Evolutionary conservation across 2,797 vertebrate species (phyloP).

Genomic region (Forpus xanthops): DNA sequence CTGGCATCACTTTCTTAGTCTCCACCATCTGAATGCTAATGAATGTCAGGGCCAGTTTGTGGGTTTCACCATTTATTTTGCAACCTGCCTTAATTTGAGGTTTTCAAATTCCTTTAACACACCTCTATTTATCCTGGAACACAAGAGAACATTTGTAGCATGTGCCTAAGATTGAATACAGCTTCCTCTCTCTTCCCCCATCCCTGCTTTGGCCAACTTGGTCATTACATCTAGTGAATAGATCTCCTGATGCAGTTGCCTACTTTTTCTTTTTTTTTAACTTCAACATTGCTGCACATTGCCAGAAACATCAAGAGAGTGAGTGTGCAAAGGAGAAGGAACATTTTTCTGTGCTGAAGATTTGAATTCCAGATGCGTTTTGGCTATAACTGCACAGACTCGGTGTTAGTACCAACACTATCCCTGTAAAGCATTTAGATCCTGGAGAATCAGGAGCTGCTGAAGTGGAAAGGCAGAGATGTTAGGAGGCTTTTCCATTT

Average conservation of each 20-base stretch:
- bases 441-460: neutral
- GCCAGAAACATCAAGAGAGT: constrained; percentile 39
- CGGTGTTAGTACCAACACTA: neutral
- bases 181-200: constrained; percentile 48
- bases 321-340: constrained; percentile 34
- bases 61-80: constrained; percentile 68
- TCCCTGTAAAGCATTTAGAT: neutral
- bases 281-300: neutral
- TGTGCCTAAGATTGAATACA: constrained; percentile 25
- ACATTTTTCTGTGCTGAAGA: constrained; percentile 26
- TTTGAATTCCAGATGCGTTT: constrained; percentile 65
- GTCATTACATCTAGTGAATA: constrained; percentile 57
- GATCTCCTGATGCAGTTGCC: constrained; percentile 61
- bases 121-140: constrained; percentile 66
- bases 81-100: constrained; percentile 64
- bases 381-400: neutral
- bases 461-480: neutral
- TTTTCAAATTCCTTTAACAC: constrained; percentile 60
- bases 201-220: constrained; percentile 37
- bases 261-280: neutral
- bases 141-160: constrained; percentile 68
- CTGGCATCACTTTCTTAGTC: constrained; percentile 30
- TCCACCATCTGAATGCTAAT: constrained; percentile 48
- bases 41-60: constrained; percentile 44
- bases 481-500: neutral